These are phyloP conservation scores for Schizaphis graminum DNA, from an alignment of 2,888 invertebrate species.

Conservation along the genomic window DNA sequence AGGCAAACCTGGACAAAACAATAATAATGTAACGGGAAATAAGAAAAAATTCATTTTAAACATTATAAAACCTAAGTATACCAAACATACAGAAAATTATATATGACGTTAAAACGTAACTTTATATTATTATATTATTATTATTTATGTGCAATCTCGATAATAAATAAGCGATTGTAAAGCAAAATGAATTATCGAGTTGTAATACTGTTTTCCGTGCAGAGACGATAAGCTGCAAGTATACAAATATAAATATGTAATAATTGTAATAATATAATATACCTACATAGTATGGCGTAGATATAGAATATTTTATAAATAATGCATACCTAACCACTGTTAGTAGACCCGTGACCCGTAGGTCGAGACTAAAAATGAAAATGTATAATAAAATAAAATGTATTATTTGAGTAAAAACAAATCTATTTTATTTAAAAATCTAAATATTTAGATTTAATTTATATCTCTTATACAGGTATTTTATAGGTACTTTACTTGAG, in stretches of 20 bases:
- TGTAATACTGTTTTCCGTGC: background rate
- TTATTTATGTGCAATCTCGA: background rate
- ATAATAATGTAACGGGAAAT: background rate
- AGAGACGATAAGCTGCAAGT: background rate
- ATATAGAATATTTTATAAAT: background rate
- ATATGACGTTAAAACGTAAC: background rate
- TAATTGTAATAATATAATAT: no score
- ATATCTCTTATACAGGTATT: background rate
- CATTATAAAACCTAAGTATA: background rate
- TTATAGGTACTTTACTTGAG: background rate
- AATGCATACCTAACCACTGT: background rate
- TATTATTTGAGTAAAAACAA: background rate
- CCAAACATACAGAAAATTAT: background rate
- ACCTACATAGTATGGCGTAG: background rate
- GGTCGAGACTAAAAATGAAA: background rate
- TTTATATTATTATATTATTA: no score
- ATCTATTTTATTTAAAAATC: background rate
- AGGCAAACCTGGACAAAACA: constrained; percentile 30
- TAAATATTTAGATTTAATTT: background rate
- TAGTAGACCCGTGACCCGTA: background rate
- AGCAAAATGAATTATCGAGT: background rate
- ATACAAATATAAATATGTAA: background rate
- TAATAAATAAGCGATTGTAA: background rate
- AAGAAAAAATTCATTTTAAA: background rate
- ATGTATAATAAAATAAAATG: background rate